Base-by-base conservation (phyloP, 2,797 vertebrate genomes). In the Acipenser oxyrinchus region DNA sequence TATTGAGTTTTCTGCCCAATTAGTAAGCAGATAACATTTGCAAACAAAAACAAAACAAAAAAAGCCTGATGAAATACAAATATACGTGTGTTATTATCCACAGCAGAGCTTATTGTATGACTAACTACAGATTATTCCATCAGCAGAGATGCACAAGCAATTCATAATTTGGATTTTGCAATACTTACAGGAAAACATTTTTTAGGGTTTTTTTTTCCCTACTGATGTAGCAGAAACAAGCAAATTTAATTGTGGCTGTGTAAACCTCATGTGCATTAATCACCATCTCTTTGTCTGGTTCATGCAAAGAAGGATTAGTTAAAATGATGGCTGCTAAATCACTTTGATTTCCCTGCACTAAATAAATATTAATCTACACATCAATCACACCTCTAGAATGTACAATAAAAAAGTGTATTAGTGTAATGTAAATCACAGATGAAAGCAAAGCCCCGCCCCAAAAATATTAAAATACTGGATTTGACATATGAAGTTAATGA, bases 341-440 rank as follows among this genome's bases (percentile, higher is more conserved):
- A 87, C 85, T 85, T 93, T 90, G 91, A 93, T 94, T 95, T 91
- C 88, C 81, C 89, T 90, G 89, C 80, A 84, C 89, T 90, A 93
- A 94, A 93, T 94, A 95, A 95, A 96, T 93, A 93, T 91, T 93
- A 92, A 93, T 93, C 90, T 93, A 88, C 84, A 89, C 90, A 87
- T 93, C 91, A 92, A 89, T 90, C 86, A 84, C 85, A 84, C 87
- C 78, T 81, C 87, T 88, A 91, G 86, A 89, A 87, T 84, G 86
- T 81, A 89, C 78, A 88, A 89, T 88, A 86, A 82, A 84, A 91
- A 91, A 86, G 81, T 70, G 84, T 78, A 89, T 84, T 87, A 81
- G 87, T 74, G 87, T 88, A 92, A 89, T 87, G 85, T 90, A 94
- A 93, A 93, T 91, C 83, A 79, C 77, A 73, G 75, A 86, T 2